These are phyloP conservation scores for Esperia sulphurella DNA, from an alignment of 2,888 invertebrate genomes.

Conservation along the genomic window DNA sequence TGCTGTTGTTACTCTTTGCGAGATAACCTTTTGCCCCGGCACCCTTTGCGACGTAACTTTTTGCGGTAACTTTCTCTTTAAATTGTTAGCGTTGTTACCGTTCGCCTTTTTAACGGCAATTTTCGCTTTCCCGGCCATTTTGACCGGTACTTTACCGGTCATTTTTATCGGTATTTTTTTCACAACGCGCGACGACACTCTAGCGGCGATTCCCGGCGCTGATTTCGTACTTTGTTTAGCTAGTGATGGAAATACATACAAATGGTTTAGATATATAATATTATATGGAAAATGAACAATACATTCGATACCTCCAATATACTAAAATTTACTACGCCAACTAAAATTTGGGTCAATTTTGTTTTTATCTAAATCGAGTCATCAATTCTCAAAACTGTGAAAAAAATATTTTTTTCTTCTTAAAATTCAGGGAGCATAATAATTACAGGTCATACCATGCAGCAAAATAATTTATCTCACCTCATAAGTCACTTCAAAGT, in stretches of 20 bases:
- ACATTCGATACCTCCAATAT: too few relatives aligned
- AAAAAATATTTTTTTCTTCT: too few relatives aligned
- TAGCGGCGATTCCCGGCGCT: not conserved
- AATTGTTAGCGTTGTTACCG: not conserved
- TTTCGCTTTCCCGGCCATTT: not conserved
- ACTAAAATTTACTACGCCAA: too few relatives aligned
- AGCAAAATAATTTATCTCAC: too few relatives aligned
- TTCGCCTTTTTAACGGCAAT: not conserved
- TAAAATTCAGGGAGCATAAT: too few relatives aligned
- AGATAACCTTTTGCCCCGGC: constrained; percentile 14
- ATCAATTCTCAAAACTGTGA: too few relatives aligned
- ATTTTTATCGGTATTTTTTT: constrained; percentile 20
- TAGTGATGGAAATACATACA: constrained; percentile 3
- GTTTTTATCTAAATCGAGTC: too few relatives aligned
- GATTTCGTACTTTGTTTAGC: constrained; percentile 14
- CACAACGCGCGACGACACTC: constrained; percentile 15
- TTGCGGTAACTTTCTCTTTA: constrained; percentile 32
- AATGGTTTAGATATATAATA: not conserved
- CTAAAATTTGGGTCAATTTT: too few relatives aligned
- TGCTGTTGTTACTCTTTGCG: too few relatives aligned
- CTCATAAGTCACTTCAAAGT: too few relatives aligned
- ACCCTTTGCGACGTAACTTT: constrained; percentile 24
- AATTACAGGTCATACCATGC: too few relatives aligned
- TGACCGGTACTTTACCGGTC: not conserved
- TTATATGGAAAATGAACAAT: too few relatives aligned